Conservation (phyloP, 2,888 invertebrate species). For the Byasa hedistus region DNA sequence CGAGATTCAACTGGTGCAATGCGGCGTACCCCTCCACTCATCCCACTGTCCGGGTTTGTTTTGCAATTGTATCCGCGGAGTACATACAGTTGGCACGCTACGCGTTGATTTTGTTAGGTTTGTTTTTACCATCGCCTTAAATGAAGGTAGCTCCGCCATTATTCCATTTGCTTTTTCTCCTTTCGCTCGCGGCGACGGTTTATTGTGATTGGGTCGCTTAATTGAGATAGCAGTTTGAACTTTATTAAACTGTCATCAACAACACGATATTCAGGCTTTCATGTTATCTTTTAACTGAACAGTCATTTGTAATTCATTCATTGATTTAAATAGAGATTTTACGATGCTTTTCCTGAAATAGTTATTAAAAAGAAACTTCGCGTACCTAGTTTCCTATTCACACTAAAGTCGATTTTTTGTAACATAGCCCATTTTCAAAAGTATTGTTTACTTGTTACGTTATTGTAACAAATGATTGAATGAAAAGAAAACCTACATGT, state of each 20-base stretch:
- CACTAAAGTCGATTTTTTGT: too few relatives aligned
- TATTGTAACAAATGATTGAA: too few relatives aligned
- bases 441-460: too few relatives aligned
- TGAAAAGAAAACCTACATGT: too few relatives aligned
- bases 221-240: constrained; percentile 39
- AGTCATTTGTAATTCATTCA: too few relatives aligned
- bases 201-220: constrained; percentile 42
- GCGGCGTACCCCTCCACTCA: constrained; percentile 65
- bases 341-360: too few relatives aligned
- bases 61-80: constrained; percentile 54
- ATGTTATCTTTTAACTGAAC: too few relatives aligned
- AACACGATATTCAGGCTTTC: background rate
- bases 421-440: too few relatives aligned
- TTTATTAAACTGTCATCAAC: constrained; percentile 12
- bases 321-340: too few relatives aligned
- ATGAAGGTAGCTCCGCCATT: constrained; percentile 45
- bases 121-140: constrained; percentile 51
- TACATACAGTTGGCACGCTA: constrained; percentile 52
- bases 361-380: too few relatives aligned
- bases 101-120: constrained; percentile 56
- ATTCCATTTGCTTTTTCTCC: constrained; percentile 41
- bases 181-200: constrained; percentile 35
- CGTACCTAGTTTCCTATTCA: too few relatives aligned
- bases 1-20: constrained; percentile 79
- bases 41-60: constrained; percentile 57